Conservation (phyloP, 2,113 vertebrate genomes). For the Archocentrus centrarchus region DNA sequence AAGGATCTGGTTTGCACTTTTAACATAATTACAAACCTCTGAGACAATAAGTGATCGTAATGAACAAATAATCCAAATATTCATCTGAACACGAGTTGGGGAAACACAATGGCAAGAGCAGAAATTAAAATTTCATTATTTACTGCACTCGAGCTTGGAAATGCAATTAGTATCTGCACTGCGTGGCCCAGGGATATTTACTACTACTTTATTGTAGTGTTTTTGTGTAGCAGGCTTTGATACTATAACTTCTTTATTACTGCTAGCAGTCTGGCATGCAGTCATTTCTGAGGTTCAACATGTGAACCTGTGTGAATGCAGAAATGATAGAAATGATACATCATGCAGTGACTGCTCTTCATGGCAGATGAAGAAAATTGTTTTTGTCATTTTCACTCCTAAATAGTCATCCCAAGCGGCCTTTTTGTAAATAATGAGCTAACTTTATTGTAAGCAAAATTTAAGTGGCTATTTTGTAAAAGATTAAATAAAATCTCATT, state of each 20-base stretch:
- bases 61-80: constrained; percentile 58
- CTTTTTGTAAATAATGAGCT: not conserved
- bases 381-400: not conserved
- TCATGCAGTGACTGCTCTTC: constrained; percentile 31
- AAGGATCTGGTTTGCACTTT: not conserved
- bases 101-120: constrained; percentile 66
- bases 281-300: constrained; percentile 43
- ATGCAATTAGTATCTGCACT: constrained; percentile 93
- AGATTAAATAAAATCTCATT: too few relatives aligned
- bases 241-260: constrained; percentile 75
- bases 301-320: constrained; percentile 50
- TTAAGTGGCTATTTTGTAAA: too few relatives aligned
- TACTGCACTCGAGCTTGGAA: constrained; percentile 86
- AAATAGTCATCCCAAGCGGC: not conserved
- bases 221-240: constrained; percentile 60
- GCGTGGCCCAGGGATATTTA: constrained; percentile 86
- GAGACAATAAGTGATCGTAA: not conserved
- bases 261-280: constrained; percentile 32
- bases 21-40: not conserved
- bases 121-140: constrained; percentile 98
- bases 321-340: constrained; percentile 43
- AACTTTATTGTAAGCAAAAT: too few relatives aligned
- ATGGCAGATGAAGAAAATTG: not conserved
- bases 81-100: constrained; percentile 62
- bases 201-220: constrained; percentile 68